Percentiles rank a stretch among this genome's conserved stretches.
Conservation (phyloP, 2,888 invertebrate genomes). For the Brachynemurus nebulosus region DNA sequence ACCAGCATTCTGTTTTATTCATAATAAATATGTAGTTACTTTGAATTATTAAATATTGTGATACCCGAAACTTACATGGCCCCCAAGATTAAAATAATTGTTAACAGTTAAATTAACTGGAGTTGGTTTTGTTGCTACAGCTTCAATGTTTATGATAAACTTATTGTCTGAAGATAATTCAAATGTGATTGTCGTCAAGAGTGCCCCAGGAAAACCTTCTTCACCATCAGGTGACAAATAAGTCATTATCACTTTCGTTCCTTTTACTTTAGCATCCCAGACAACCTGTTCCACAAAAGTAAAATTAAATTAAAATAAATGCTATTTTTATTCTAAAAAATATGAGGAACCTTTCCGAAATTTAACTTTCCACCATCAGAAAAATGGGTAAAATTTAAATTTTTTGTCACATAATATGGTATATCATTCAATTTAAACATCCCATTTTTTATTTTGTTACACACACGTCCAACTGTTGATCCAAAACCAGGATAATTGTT, state of each 20-base stretch:
- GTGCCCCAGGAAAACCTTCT: constrained; percentile 80
- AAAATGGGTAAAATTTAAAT: constrained; percentile 48
- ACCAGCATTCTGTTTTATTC: constrained; percentile 39
- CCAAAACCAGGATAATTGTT: constrained; percentile 73
- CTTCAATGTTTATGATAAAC: constrained; percentile 59
- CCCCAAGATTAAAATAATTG: constrained; percentile 83
- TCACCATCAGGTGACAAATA: constrained; percentile 65
- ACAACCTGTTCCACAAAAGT: constrained; percentile 33
- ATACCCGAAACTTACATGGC: constrained; percentile 47
- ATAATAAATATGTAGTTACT: not conserved
- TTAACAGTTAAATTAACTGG: constrained; percentile 79
- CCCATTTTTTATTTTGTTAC: constrained; percentile 64
- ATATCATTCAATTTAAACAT: constrained; percentile 53
- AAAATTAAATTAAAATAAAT: constrained; percentile 9
- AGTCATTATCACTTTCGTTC: constrained; percentile 51
- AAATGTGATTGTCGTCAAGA: constrained; percentile 56
- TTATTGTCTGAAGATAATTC: constrained; percentile 59
- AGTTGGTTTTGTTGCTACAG: constrained; percentile 63
- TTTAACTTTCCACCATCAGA: constrained; percentile 77
- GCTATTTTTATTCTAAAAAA: not conserved
- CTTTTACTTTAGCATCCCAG: constrained; percentile 50
- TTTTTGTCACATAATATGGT: constrained; percentile 55
- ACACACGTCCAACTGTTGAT: constrained; percentile 73
- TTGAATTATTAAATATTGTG: no score
- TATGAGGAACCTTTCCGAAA: constrained; percentile 62